A percentile compares a stretch with the other conserved stretches of the same genome.
Conservation (phyloP, 1,140 invertebrate genomes). For the Laodelphax striatellus region DNA sequence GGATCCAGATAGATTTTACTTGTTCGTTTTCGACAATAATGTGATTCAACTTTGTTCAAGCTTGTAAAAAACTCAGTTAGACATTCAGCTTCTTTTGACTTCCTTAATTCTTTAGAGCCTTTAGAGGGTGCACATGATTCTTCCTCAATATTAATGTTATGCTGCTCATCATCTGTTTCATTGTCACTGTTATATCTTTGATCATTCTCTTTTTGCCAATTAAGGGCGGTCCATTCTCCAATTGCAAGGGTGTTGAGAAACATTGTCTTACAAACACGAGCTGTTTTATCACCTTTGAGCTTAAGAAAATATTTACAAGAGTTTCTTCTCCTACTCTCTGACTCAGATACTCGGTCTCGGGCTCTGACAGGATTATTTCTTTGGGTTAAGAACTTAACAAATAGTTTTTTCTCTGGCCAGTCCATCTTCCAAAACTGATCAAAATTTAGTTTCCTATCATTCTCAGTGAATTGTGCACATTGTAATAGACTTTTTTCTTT, state of each 20-base stretch:
- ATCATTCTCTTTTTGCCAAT: constrained; percentile 7
- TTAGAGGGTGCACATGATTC: neutral
- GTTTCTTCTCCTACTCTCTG: constrained; percentile 8
- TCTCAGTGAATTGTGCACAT: constrained; percentile 3
- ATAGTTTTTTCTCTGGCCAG: neutral
- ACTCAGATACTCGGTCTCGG: constrained; percentile 5
- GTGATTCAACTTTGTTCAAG: constrained; percentile 8
- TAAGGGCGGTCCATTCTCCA: constrained; percentile 7
- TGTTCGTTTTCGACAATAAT: constrained; percentile 5
- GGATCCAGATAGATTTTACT: constrained; percentile 7
- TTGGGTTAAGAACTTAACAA: constrained; percentile 10
- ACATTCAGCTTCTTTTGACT: constrained; percentile 6
- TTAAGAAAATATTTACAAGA: constrained; percentile 10
- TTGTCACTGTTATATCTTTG: neutral
- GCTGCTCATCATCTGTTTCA: neutral
- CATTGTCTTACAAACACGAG: constrained; percentile 10
- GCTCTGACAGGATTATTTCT: constrained; percentile 6
- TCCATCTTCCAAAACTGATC: constrained; percentile 8
- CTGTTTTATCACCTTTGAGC: neutral
- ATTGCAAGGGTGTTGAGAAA: constrained; percentile 6
- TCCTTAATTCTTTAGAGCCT: constrained; percentile 10
- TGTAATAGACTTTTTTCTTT: constrained; percentile 10
- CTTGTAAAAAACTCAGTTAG: neutral
- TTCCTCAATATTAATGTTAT: neutral
- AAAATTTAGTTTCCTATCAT: constrained; percentile 8